Percentiles rank a stretch among this genome's conserved stretches.
phyloP scores from a whole-genome alignment of 2,113 vertebrate species.

The Actenoides lindsayi region DNA sequence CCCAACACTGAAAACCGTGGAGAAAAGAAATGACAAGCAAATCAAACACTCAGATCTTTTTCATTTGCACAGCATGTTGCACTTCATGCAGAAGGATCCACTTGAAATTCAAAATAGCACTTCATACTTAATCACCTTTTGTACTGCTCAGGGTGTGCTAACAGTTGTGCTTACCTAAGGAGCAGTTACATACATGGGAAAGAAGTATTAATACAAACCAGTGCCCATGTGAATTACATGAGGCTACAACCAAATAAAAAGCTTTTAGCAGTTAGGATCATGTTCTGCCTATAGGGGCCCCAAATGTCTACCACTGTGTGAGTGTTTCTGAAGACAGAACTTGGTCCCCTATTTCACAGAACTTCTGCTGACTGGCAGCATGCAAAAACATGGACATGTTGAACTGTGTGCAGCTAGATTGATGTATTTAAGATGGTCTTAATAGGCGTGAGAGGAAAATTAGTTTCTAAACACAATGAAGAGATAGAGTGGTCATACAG shows the following conservation, averaged over 20 bases:
- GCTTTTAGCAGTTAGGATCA: not conserved
- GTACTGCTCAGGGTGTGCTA: not conserved
- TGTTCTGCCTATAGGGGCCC: not conserved
- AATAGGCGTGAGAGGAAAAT: not conserved
- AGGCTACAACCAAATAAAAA: not conserved
- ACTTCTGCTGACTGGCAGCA: not conserved
- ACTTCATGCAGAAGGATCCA: not conserved
- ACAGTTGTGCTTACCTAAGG: not conserved
- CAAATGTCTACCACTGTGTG: not conserved
- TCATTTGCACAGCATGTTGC: not conserved
- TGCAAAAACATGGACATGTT: not conserved
- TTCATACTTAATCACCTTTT: not conserved
- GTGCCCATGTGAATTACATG: not conserved
- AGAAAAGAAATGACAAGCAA: not conserved
- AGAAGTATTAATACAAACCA: not conserved
- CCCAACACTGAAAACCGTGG: not conserved
- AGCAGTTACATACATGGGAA: not conserved
- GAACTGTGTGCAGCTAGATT: not conserved
- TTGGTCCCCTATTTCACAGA: not conserved
- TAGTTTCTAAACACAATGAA: not conserved
- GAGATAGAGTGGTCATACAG: not conserved
- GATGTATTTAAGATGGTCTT: not conserved
- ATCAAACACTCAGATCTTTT: not conserved
- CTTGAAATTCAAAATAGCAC: conserved; percentile 28
- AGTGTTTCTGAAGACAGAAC: not conserved